Percentiles rank a stretch among this genome's conserved stretches.
Evolutionary conservation across 2,888 invertebrate genomes (phyloP).

Genomic region (Spodoptera littoralis): DNA sequence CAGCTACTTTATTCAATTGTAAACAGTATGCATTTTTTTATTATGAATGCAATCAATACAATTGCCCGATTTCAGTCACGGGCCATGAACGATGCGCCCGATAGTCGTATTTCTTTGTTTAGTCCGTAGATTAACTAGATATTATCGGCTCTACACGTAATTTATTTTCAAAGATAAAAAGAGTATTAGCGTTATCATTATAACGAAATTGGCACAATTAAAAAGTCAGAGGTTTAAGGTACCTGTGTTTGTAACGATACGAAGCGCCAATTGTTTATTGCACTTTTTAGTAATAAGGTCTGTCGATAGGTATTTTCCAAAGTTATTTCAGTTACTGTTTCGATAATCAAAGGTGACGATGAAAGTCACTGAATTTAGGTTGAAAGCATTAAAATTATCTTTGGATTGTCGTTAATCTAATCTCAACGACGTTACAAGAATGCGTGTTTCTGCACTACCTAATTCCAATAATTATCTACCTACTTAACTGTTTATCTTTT

Average conservation of each 20-base stretch:
- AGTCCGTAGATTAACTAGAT: conserved; percentile 3
- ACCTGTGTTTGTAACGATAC: no score
- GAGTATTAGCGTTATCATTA: conserved; percentile 20
- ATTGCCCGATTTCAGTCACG: no score
- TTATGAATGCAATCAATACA: no score
- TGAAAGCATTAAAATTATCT: conserved; percentile 42
- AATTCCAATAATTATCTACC: conserved; percentile 15
- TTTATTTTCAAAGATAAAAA: conserved; percentile 27
- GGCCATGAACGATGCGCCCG: background rate
- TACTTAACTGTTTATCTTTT: conserved; percentile 22
- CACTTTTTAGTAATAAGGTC: background rate
- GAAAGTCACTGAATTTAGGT: conserved; percentile 28
- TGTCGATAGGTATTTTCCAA: background rate
- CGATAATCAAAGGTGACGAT: background rate
- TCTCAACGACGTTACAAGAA: conserved; percentile 64
- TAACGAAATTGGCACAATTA: conserved; percentile 34
- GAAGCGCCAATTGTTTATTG: background rate
- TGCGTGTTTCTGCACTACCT: conserved; percentile 32
- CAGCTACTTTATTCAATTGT: no score
- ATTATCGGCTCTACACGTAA: conserved; percentile 19
- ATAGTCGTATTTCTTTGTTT: conserved; percentile 16
- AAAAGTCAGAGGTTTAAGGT: background rate
- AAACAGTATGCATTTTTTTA: no score
- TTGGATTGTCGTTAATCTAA: conserved; percentile 69
- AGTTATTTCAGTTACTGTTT: background rate